Base-by-base conservation (phyloP, 2,888 invertebrate genomes). In the Caenorhabditis sulstoni region DNA sequence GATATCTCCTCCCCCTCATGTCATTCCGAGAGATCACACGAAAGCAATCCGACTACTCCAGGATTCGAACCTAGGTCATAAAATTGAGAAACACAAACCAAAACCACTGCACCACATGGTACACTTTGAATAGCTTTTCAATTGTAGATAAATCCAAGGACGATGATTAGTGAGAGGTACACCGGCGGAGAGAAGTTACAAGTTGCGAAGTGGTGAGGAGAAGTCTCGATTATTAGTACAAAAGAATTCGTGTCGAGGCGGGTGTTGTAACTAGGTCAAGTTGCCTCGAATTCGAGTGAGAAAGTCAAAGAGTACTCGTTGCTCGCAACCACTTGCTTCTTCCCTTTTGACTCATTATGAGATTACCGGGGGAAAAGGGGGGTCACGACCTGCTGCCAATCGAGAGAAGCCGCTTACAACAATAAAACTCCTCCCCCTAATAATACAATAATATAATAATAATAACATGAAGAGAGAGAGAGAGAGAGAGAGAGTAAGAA, bases 401-500 rank as follows among this genome's bases (percentile, higher is more conserved):
- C 37, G 22, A 12, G n/a, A 49, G 11, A 22, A 29, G 14, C 52
- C 41, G 47, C 58, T 22, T 45, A 61, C 53, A 61, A 70, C 70
- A 70, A 70, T 70, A 61, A 70, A 70, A 70, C 58, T 59, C 50
- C 29, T 29, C 29, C 29, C 29, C 29, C 29, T 7, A 29, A 29
- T 7, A 29, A 29, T 29, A 29, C 29, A 29, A 5, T 29, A 29
- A 29, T 29, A 29, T 65, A 65, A 57, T 67, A 67, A 67, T 55
- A 57, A 49, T 29, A 67, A 29, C 59, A 68, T n/a, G n/a, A n/a
- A n/a, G n/a, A n/a, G n/a, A n/a, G n/a, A 52, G 52, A 68, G 52
- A 57, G 57, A n/a, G 23, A 47, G n/a, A 23, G n/a, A 52, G 5
- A 12, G 5, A 5, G 29, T 29, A 7, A 5, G 29, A 7, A 23